Evolutionary conservation across 2,797 vertebrate genomes (phyloP), one percentile per base, ranked within the genome.

Genomic region (Falco naumanni): DNA sequence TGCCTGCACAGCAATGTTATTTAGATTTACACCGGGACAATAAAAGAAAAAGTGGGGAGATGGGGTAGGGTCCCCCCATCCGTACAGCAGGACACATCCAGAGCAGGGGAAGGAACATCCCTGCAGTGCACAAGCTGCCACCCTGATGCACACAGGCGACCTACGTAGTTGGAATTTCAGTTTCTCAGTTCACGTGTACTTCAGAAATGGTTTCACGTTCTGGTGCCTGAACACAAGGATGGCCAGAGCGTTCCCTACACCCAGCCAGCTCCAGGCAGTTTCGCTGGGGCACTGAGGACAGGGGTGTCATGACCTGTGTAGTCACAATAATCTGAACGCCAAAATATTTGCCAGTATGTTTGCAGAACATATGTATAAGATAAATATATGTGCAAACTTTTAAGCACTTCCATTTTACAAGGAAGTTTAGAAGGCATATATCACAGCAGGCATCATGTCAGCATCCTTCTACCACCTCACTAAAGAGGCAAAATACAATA

Each of bases 231-330:
- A 51, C 24, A 43, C 26, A 7, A 72, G 54, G 68, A 31, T 1
- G 14, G 57, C 29, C n/a, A 41, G 48, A 74, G 24, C 4, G 0
- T 21, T 43, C 34, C 34, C 34, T 48, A 6, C 2, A 0, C 9
- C 41, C 41, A 50, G 48, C 7, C 57, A 18, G 51, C 28, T 37
- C 28, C 29, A 15, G 31, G 16, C 1, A 3, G 14, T 25, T 50
- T 72, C 33, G 60, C n/a, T 1, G 1, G 14, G 17, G 15, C 39
- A 15, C 26, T 6, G 37, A 60, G 43, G 47, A 37, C 8, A 21
- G 72, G 29, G 41, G 1, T 60, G 5, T 0, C 6, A 25, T 53
- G 63, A 24, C 51, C 57, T 33, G 37, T 11, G 26, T 17, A 43
- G 34, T 20, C 65, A 57, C n/a, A 13, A 18, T 5, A 31, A 50